Base-by-base conservation (phyloP, 2,888 invertebrate genomes). In the Orchesellides sinensis region DNA sequence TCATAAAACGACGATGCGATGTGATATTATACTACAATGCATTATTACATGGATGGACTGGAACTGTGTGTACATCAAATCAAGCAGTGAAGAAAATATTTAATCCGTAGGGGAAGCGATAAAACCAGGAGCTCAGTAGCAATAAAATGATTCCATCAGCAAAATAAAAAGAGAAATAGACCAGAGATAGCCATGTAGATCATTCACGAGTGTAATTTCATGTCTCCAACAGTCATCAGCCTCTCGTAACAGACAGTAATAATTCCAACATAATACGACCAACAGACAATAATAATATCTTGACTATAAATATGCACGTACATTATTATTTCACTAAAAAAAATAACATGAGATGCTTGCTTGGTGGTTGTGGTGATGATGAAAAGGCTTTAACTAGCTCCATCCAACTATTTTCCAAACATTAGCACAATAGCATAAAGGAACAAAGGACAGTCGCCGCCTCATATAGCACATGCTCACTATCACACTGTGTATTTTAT, bases 61-160 rank as follows among this genome's bases (percentile, higher is more conserved):
- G n/a, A 23, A 59, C 40, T 40, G 45, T 68, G 56, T 21, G n/a
- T n/a, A n/a, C n/a, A n/a, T n/a, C n/a, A n/a, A n/a, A 79, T 54
- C 70, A 52, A 63, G 61, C 69, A 61, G 69, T 35, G 79, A 72
- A 80, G 72, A 80, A 72, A 79, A 80, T 80, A 80, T 80, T 80
- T 80, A 80, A 80, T 73, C 80, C 73, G 73, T 73, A 80, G 80
- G 80, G 80, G 80, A 80, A 80, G 73, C 80, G 80, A 80, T 80
- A 80, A 80, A 80, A 80, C 72, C 66, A 59, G 65, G 80, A 80
- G 72, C 72, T 73, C 73, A 66, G 45, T 56, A 70, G 80, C 73
- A 80, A 80, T 80, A 80, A 80, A 80, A 80, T 73, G 72, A 73
- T 80, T 73, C 73, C 80, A 73, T 80, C 80, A 73, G 80, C 79